Base-by-base conservation (phyloP, 2,113 vertebrate species). In the Leuciscus idus region DNA sequence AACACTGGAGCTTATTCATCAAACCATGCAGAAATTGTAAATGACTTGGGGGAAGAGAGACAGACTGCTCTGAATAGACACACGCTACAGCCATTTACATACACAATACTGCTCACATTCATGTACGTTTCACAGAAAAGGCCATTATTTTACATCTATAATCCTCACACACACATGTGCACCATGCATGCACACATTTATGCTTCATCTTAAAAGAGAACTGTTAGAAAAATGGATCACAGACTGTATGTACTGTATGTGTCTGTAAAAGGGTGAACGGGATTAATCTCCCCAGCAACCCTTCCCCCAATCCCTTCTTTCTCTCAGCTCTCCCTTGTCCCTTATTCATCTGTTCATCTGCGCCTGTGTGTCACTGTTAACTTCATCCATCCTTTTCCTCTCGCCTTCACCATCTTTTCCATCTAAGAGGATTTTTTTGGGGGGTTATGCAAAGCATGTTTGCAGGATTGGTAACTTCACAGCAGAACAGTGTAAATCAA, bases 1-100 rank as follows among this genome's bases (percentile, higher is more conserved):
- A n/a, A 64, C 43, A 87, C 77, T 61, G 36, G 30, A 66, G 74
- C 75, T 73, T 72, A 86, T 72, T 86, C 74, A 86, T 57, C 39
- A 68, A 88, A 66, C 61, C 62, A 84, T 89, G 88, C 52, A 82
- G 76, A 87, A 85, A 87, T 77, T 39, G 72, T 85, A 83, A 89
- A 89, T 81, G 85, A 66, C 88, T 74, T 62, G 61, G 72, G 82
- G 88, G 28, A 48, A 83, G 26, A 83, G 59, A 86, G 86, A 82
- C 68, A 87, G 77, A 84, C 85, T 84, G 70, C 59, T 81, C 85
- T 36, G 55, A 86, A 86, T 55, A 76, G 43, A 75, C 52, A 78
- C 74, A 43, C 64, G 12, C 61, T 76, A 55, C 68, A 86, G 5
- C 1, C 50, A 72, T 52, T 57, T 70, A 33, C 59, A 70, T 39